These are phyloP conservation scores for Choloepus didactylus DNA, from an alignment of 2,797 vertebrate genomes.

Conservation along the genomic window DNA sequence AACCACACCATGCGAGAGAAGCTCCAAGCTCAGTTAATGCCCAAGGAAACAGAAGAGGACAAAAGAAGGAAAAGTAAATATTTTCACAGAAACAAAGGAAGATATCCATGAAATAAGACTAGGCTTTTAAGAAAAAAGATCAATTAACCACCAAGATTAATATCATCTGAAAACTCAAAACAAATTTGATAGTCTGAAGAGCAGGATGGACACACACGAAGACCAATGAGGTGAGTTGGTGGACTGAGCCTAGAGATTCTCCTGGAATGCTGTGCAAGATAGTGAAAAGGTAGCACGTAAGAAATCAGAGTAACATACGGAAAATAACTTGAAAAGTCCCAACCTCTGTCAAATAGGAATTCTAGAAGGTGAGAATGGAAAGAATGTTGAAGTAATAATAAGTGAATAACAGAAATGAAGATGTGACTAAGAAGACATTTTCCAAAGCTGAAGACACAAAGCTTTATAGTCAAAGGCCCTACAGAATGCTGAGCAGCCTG, in stretches of 20 bases:
- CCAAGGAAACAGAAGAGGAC: background rate
- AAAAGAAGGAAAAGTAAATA: background rate
- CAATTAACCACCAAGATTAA: background rate
- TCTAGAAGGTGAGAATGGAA: background rate
- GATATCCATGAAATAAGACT: background rate
- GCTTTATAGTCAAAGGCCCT: background rate
- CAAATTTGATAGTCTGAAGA: background rate
- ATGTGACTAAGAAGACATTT: background rate
- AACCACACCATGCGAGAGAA: background rate
- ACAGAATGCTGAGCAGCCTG: background rate
- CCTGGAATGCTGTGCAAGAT: background rate
- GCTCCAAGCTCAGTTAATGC: background rate
- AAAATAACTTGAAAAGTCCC: constrained; percentile 6
- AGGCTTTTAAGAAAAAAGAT: background rate
- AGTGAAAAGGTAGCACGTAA: background rate
- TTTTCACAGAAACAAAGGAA: background rate
- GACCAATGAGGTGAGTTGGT: background rate
- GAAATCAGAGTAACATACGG: background rate
- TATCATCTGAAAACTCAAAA: background rate
- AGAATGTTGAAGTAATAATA: background rate
- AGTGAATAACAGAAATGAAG: background rate
- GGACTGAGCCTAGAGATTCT: background rate
- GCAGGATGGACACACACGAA: fast-evolving
- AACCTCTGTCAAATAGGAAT: background rate
- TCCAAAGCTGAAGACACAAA: background rate